Evolutionary conservation across 2,888 invertebrate genomes (phyloP), one percentile per base, ranked within the genome.

Genomic region (Callyntrura guangdongensis): DNA sequence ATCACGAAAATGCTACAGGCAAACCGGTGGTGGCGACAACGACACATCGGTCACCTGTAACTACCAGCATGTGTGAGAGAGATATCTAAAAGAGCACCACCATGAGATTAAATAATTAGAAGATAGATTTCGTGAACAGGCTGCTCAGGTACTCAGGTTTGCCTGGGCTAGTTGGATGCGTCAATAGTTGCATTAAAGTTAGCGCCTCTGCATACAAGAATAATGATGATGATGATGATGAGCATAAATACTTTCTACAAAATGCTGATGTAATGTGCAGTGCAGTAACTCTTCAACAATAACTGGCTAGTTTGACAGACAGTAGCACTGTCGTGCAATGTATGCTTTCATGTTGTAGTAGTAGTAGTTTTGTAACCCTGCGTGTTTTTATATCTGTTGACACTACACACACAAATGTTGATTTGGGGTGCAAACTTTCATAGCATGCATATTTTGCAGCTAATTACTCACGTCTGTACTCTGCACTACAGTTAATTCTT

Each of bases 1-100:
- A 69, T 67, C 12, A 74, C 12, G 49, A 74, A 49, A 17, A 74
- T 14, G 49, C 49, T 49, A 22, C 49, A 74, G 49, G 49, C 74
- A 74, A 49, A 74, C 74, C 49, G 49, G 74, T n/a, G n/a, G n/a
- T 49, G 74, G 74, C 74, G 74, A 74, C 74, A 49, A 74, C 74
- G 49, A 47, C 47, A 49, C 74, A 74, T 49, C 74, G 74, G 74
- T 74, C 49, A 74, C 49, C 49, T 74, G 22, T 17, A 49, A 74
- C 49, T 74, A 49, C 74, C 74, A 74, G 74, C 74, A 74, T 74
- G 74, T 74, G 74, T 49, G 74, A 49, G 45, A 36, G 69, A 47
- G 45, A 47, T 72, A 72, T 47, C 47, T 45, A 72, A 72, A 72
- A 45, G 72, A 47, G 20, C 20, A 47, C 72, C 47, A 67, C 14